Percentiles rank a stretch among this genome's conserved stretches.
These are phyloP conservation scores for Penaeus monodon DNA, from an alignment of 2,888 invertebrate species.

Conservation along the genomic window DNA sequence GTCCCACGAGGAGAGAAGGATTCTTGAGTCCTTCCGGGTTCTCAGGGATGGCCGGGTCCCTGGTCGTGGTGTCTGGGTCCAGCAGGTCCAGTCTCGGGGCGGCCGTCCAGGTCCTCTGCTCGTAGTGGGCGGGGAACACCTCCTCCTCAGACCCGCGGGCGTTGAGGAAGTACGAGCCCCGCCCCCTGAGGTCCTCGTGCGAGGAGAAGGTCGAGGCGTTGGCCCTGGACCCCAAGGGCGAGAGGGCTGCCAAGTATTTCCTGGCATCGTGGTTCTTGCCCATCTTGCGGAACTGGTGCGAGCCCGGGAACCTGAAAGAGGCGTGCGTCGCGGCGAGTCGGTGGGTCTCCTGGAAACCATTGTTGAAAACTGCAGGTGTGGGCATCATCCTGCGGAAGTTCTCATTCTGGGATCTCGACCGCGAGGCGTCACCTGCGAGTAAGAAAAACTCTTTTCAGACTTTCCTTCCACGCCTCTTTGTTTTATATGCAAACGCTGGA, in stretches of 20 bases:
- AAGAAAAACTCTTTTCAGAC: too few relatives aligned
- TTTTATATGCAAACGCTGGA: too few relatives aligned
- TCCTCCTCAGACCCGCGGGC: not conserved
- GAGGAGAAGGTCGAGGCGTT: not conserved
- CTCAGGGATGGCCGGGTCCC: conserved; percentile 55
- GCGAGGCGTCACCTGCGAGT: conserved; percentile 12
- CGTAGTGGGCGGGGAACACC: not conserved
- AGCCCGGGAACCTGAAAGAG: not conserved
- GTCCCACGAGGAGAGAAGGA: conserved; percentile 54
- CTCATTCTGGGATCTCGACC: conserved; percentile 11
- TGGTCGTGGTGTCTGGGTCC: conserved; percentile 44
- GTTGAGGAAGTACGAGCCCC: conserved; percentile 1
- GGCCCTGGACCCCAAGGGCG: not conserved
- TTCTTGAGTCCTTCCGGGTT: conserved; percentile 59
- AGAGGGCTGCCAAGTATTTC: not conserved
- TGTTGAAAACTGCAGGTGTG: too few relatives aligned
- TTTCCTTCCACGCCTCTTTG: too few relatives aligned
- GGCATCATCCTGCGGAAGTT: not conserved
- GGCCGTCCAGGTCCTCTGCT: conserved; percentile 42
- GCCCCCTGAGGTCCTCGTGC: not conserved
- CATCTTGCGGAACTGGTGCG: not conserved
- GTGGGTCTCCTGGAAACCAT: too few relatives aligned
- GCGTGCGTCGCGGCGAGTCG: too few relatives aligned
- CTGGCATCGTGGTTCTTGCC: conserved; percentile 1
- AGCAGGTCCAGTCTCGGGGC: conserved; percentile 10